Conservation (phyloP, 2,113 vertebrate genomes). For the Aleadryas rufinucha region DNA sequence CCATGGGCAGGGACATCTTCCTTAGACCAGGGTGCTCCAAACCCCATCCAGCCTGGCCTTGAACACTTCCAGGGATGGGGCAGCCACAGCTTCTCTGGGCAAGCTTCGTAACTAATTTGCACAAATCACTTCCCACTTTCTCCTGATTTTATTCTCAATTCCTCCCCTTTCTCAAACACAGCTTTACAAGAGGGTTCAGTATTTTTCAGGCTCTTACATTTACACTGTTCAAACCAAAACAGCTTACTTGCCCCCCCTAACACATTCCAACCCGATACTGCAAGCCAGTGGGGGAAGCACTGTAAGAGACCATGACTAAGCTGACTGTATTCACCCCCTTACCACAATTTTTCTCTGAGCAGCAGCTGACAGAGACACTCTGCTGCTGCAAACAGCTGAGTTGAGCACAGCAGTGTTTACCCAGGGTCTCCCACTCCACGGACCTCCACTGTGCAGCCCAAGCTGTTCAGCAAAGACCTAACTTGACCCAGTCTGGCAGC, state of each 20-base stretch:
- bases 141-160: not conserved
- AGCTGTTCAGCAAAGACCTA: conserved; percentile 49
- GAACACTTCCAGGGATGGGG: not conserved
- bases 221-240: not conserved
- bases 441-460: conserved; percentile 5
- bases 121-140: not conserved
- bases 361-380: not conserved
- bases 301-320: not conserved
- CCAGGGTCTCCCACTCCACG: not conserved
- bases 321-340: not conserved
- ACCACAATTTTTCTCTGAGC: not conserved
- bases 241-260: not conserved
- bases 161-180: not conserved
- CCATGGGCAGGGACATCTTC: not conserved
- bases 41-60: not conserved
- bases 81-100: not conserved
- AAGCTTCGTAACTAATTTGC: not conserved
- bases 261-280: fast-evolving
- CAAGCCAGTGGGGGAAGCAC: not conserved
- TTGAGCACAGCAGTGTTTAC: not conserved
- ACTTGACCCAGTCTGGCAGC: conserved; percentile 55
- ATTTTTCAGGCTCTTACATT: not conserved
- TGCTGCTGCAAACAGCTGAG: not conserved
- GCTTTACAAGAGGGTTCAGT: not conserved
- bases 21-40: not conserved